These are phyloP conservation scores for Heterohyrax brucei DNA, from an alignment of 2,797 vertebrate genomes.

Conservation along the genomic window DNA sequence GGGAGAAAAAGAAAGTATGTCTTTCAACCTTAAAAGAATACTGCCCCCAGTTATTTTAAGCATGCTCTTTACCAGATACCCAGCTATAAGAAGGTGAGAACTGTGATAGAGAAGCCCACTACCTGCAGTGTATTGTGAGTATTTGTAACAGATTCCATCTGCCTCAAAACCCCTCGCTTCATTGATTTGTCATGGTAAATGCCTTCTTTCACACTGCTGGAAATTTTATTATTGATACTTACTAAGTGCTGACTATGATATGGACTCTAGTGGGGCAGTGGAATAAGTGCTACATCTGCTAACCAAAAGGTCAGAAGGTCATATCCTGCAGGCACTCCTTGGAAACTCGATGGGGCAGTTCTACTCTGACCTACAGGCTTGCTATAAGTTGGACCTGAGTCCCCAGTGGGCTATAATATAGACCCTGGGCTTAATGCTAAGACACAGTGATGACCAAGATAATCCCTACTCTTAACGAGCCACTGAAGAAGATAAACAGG, in stretches of 20 bases:
- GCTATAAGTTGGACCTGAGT: no score
- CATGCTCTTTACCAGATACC: not conserved
- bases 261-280: no score
- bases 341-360: no score
- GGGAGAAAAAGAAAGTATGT: conserved; percentile 17
- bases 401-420: not conserved
- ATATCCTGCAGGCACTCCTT: no score
- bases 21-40: conserved; percentile 12
- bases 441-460: not conserved
- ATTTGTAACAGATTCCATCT: conserved; percentile 6
- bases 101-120: not conserved
- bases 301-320: no score
- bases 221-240: conserved; percentile 67
- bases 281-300: no score
- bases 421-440: not conserved
- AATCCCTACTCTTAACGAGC: conserved; percentile 1
- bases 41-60: not conserved
- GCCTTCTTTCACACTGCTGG: conserved; percentile 19
- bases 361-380: no score
- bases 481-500: conserved; percentile 49
- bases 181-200: not conserved
- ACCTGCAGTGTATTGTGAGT: not conserved
- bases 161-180: not conserved
- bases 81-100: conserved; percentile 8
- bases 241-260: conserved; percentile 31